These are phyloP conservation scores for Smittia aterrima DNA, from an alignment of 2,888 invertebrate genomes.

Conservation along the genomic window DNA sequence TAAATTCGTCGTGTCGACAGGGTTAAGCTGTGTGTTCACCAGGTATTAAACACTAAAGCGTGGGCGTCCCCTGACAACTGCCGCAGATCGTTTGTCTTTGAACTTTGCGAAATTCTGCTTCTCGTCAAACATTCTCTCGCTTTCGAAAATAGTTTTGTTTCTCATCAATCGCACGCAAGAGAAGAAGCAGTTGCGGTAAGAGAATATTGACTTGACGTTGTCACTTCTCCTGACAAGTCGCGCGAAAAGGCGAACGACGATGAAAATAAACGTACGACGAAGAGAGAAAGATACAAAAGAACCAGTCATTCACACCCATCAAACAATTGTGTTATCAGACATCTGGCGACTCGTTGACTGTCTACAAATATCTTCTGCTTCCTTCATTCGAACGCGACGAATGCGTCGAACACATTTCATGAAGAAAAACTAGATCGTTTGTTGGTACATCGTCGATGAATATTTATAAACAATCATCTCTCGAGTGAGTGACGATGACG, in stretches of 20 bases:
- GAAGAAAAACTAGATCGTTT: slow-evolving; percentile 27
- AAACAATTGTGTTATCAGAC: slow-evolving; percentile 40
- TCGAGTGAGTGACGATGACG: neutral
- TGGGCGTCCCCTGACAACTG: no score
- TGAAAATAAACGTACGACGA: slow-evolving; percentile 19
- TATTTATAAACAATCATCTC: slow-evolving; percentile 4
- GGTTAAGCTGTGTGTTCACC: no score
- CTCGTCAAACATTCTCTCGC: no score
- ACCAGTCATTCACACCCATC: slow-evolving; percentile 40
- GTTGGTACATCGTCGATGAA: slow-evolving; percentile 9
- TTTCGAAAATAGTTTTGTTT: no score
- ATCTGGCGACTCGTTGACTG: slow-evolving; percentile 40
- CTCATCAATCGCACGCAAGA: no score
- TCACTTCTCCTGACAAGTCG: slow-evolving; percentile 20
- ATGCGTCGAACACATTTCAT: neutral
- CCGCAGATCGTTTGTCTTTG: no score
- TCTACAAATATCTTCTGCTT: slow-evolving; percentile 19
- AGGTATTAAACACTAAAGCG: no score
- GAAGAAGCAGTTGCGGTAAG: no score
- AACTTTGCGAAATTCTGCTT: no score
- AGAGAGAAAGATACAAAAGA: slow-evolving; percentile 8
- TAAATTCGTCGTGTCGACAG: no score
- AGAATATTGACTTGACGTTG: no score
- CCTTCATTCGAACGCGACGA: neutral
- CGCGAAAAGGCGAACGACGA: slow-evolving; percentile 5